Percentiles rank a stretch among this genome's conserved stretches.
phyloP scores from a whole-genome alignment of 2,888 invertebrate genomes.

The Dicycla oo region DNA sequence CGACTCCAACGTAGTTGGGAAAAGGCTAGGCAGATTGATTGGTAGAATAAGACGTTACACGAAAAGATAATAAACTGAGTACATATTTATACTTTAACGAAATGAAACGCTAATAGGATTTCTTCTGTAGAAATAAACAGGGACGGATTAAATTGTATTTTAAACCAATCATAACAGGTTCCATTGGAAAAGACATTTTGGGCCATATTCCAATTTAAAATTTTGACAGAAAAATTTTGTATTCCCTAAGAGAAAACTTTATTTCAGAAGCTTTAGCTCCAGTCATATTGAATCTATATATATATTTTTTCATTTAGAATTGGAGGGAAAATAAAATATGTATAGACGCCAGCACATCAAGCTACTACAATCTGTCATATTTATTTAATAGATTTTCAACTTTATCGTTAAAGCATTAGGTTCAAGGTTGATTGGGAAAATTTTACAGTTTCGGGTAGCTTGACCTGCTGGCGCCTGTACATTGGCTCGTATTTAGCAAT shows the following conservation, averaged over 20 bases:
- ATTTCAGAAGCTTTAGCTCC: background rate
- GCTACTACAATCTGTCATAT: too few relatives aligned
- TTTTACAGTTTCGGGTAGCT: too few relatives aligned
- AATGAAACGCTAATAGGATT: background rate
- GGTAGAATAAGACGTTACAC: too few relatives aligned
- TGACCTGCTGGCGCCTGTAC: too few relatives aligned
- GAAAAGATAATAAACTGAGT: background rate
- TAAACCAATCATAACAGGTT: slow-evolving; percentile 2
- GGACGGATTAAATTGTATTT: slow-evolving; percentile 25
- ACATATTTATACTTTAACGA: background rate
- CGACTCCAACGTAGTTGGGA: too few relatives aligned
- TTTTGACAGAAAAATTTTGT: slow-evolving; percentile 20
- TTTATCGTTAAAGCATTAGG: too few relatives aligned
- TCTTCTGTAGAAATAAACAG: background rate
- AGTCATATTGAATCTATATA: background rate
- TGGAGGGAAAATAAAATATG: background rate
- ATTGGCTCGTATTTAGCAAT: too few relatives aligned
- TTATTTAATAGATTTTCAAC: too few relatives aligned
- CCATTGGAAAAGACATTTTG: slow-evolving; percentile 16
- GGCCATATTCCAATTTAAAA: slow-evolving; percentile 38
- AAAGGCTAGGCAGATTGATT: too few relatives aligned
- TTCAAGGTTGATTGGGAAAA: too few relatives aligned
- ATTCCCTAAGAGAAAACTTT: slow-evolving; percentile 4
- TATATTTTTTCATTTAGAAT: too few relatives aligned
- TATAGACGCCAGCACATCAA: too few relatives aligned